Conservation (phyloP, 2,888 invertebrate genomes). For the Caradrina clavipalpis region DNA sequence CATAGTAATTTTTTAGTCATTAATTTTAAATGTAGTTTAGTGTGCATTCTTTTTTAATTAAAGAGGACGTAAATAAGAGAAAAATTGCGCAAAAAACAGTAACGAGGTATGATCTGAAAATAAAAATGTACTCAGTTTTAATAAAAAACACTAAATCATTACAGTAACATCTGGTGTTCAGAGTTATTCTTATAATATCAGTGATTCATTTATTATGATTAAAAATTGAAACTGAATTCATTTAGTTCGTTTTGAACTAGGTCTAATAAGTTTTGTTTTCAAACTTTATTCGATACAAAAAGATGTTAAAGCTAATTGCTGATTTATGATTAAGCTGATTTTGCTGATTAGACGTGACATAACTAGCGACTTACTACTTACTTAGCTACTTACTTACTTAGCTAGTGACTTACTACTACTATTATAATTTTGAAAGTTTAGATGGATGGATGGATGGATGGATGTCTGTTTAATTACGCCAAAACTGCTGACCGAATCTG, state of each 20-base stretch:
- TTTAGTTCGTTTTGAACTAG: neutral
- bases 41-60: slow-evolving; percentile 13
- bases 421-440: no score
- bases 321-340: no score
- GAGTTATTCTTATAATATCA: slow-evolving; percentile 45
- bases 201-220: slow-evolving; percentile 45
- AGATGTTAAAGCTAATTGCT: no score
- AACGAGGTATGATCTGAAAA: slow-evolving; percentile 23
- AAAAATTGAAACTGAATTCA: slow-evolving; percentile 19
- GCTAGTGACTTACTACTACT: no score
- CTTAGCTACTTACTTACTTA: no score
- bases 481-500: no score
- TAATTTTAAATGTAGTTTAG: slow-evolving; percentile 38
- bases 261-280: neutral
- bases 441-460: no score
- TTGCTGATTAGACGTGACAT: neutral
- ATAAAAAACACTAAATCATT: slow-evolving; percentile 45
- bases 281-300: neutral
- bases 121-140: slow-evolving; percentile 35
- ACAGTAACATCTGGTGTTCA: slow-evolving; percentile 50
- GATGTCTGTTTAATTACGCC: no score
- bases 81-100: slow-evolving; percentile 13
- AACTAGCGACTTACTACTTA: no score
- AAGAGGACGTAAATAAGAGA: slow-evolving; percentile 3
- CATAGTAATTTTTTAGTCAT: slow-evolving; percentile 49